Base-by-base conservation (phyloP, 92 coral and sea anemone genomes). In the Paramuricea clavata region DNA sequence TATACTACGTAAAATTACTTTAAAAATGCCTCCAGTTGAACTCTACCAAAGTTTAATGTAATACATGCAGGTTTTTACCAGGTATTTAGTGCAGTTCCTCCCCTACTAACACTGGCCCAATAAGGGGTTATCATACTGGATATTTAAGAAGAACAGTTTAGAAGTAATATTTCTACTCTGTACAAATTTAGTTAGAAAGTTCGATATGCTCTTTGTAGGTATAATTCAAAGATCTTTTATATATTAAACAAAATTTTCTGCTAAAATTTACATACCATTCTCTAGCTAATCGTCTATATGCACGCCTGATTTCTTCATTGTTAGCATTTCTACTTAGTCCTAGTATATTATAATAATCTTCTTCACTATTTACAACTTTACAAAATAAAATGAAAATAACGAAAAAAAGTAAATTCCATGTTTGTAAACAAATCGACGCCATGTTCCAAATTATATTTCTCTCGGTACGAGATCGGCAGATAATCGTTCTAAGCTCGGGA, bases 251-350 rank as follows among this genome's bases (percentile, higher is more conserved):
- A n/a, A n/a, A n/a, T n/a, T n/a, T 15, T 7, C 16, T 41, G 49
- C 54, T 57, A 12, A 34, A 19, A 36, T 13, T 2, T 6, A 61
- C 91, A 72, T 91, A 97, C 99, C 99, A 97, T 81, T 97, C 95
- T 81, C 95, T 86, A 4, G 99, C 99, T 42, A 97, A 85, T 81
- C 92, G 92, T 89, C 93, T 94, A 84, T 97, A 94, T 64, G 99
- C 96, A 80, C 77, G 85, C 77, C 95, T 97, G 60, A 97, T 92
- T 69, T 93, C 96, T 36, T 85, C 90, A 8, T 80, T 82, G 49
- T 92, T 91, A 52, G 99, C 98, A 16, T 92, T 88, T 7, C 98
- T 94, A 44, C 94, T 65, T 0, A 97, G 97, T 67, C 99, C 98
- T 60, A 97, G 92, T 1, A 91, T 78, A 32, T 89, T 67, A 69